These are phyloP conservation scores for Camponotus pennsylvanicus DNA, from an alignment of 1,140 invertebrate species.

Conservation along the genomic window DNA sequence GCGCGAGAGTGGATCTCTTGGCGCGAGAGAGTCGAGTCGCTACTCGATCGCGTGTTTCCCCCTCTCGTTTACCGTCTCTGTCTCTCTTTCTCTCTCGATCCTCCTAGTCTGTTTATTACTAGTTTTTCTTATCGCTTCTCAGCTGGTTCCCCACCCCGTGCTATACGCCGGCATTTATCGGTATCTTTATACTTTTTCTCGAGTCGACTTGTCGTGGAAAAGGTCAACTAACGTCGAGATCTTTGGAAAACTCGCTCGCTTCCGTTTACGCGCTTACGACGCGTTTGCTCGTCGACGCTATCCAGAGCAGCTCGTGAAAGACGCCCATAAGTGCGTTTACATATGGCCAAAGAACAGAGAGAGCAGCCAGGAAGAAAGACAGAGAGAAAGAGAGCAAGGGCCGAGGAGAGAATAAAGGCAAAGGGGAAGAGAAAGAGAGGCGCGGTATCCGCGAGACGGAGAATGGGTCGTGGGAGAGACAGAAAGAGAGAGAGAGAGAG, in stretches of 20 bases:
- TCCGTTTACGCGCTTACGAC: constrained; percentile 32
- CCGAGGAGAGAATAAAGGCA: too few species aligned
- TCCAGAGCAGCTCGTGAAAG: neutral
- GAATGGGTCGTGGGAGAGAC: neutral
- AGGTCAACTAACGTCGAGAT: constrained; percentile 27
- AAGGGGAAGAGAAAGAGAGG: constrained; percentile 3
- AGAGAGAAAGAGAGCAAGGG: neutral
- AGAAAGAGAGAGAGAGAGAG: neutral
- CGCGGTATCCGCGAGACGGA: constrained; percentile 3
- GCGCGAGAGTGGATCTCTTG: constrained; percentile 11
- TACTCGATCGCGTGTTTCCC: constrained; percentile 13
- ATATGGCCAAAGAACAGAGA: constrained; percentile 36
- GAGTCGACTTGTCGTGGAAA: constrained; percentile 21
- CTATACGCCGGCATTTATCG: neutral
- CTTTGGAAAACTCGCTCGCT: constrained; percentile 21
- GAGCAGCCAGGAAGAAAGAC: neutral
- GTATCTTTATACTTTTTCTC: neutral
- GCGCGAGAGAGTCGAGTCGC: constrained; percentile 26
- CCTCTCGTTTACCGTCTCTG: constrained; percentile 27
- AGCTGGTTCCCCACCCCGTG: constrained; percentile 19
- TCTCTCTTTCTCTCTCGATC: constrained; percentile 21
- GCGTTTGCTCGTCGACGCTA: constrained; percentile 3
- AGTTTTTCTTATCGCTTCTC: constrained; percentile 51
- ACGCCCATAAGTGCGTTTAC: constrained; percentile 25
- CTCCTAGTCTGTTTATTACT: constrained; percentile 46